Base-by-base conservation (phyloP, 2,113 vertebrate species). In the Oryzias curvinotus region DNA sequence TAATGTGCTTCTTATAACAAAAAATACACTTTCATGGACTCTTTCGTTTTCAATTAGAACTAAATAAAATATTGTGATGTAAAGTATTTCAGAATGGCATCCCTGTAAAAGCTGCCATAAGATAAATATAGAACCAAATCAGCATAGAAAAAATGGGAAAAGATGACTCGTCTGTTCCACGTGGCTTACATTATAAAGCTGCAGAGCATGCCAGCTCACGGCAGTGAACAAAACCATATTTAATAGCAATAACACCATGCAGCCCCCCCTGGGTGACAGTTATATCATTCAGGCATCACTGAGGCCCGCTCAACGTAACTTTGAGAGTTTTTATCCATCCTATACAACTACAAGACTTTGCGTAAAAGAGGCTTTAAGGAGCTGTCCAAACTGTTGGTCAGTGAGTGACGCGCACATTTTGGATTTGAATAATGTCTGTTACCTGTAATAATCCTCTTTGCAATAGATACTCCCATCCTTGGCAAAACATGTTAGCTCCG, bases 381-480 rank as follows among this genome's bases (percentile, higher is more conserved):
- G 36, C 36, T 10, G 36, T 3, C 8, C 21, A 23, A 23, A 23
- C 21, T 8, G 8, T 36, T 23, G 21, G 36, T 36, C 10, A 3
- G 36, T 36, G 2, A 3, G 36, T 12, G 36, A 36, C 8, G 36
- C 36, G 36, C 36, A 12, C 36, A 2, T 36, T 36, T 36, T 36
- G 36, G 36, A 36, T 36, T 36, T 36, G 36, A 36, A 36, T 63
- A 3, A 55, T 68, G 75, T 68, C 74, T 80, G 85, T 88, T 95
- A 97, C 97, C 97, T 98, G 96, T 98, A 99, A 75, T 99, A 99
- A 91, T 99, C 97, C 90, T 98, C 96, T 90, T 98, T 99, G 93
- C 97, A 99, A 89, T 99, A 99, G 93, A 99, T 99, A 89, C 97
- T 98, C 64, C 97, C 97, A 91, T 99, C 97, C 94, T 98, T 98